Evolutionary conservation across 2,113 vertebrate species (phyloP).

Genomic region (Machaerirhynchus nigripectus): DNA sequence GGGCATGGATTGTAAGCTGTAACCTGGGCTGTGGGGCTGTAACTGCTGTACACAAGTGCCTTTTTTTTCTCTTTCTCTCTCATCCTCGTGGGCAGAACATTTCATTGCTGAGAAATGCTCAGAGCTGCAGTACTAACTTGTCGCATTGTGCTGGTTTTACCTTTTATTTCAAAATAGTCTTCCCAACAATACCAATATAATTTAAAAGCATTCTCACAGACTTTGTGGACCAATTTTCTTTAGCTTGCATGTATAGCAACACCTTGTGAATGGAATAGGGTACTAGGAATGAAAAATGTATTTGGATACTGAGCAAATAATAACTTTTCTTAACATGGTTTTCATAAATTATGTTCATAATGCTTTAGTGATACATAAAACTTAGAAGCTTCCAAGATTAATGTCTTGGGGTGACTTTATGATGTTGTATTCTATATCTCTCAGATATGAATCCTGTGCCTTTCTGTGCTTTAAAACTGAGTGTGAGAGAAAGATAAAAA

Average conservation of each 20-base stretch:
- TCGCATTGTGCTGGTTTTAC: background rate
- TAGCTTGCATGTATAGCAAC: background rate
- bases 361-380: background rate
- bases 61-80: background rate
- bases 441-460: no score
- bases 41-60: background rate
- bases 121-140: background rate
- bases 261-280: background rate
- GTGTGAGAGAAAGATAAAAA: no score
- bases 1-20: background rate
- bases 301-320: background rate
- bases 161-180: background rate
- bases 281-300: background rate
- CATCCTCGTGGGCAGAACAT: background rate
- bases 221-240: background rate
- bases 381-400: background rate
- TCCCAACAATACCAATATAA: background rate
- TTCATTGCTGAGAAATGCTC: background rate
- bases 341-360: background rate
- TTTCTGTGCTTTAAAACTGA: no score
- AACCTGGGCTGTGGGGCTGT: background rate
- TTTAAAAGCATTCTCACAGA: background rate
- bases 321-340: background rate
- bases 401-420: no score
- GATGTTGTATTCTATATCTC: no score